Evolutionary conservation across 2,888 invertebrate species (phyloP).

Genomic region (Tineola bisselliella): DNA sequence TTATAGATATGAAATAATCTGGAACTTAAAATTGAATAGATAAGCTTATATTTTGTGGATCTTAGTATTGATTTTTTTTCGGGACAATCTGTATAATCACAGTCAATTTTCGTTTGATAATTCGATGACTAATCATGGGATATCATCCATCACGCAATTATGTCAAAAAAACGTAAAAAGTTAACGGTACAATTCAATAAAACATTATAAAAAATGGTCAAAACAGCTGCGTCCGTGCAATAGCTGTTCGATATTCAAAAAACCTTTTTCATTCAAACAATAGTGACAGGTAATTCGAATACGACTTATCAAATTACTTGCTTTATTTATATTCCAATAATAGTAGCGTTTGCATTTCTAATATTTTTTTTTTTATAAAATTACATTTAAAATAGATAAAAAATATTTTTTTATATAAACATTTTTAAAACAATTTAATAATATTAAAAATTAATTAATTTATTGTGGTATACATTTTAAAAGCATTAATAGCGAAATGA

Average conservation of each 20-base stretch:
- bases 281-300: conserved; percentile 11
- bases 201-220: conserved; percentile 48
- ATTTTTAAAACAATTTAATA: no score
- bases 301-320: not conserved
- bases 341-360: not conserved
- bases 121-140: not conserved
- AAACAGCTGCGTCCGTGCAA: conserved; percentile 50
- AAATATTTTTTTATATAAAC: no score
- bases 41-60: no score
- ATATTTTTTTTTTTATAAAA: no score
- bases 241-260: conserved; percentile 45
- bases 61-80: no score
- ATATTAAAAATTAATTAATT: no score
- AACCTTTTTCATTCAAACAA: conserved; percentile 31
- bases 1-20: no score
- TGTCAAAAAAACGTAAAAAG: not conserved
- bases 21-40: no score
- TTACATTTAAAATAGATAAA: no score
- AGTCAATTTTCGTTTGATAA: not conserved
- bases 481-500: no score
- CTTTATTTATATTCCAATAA: not conserved
- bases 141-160: conserved; percentile 6
- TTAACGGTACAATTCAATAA: conserved; percentile 26
- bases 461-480: no score
- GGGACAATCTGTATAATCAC: not conserved